These are phyloP conservation scores for Chiloscyllium punctatum DNA, from an alignment of 2,797 vertebrate species.

Conservation along the genomic window DNA sequence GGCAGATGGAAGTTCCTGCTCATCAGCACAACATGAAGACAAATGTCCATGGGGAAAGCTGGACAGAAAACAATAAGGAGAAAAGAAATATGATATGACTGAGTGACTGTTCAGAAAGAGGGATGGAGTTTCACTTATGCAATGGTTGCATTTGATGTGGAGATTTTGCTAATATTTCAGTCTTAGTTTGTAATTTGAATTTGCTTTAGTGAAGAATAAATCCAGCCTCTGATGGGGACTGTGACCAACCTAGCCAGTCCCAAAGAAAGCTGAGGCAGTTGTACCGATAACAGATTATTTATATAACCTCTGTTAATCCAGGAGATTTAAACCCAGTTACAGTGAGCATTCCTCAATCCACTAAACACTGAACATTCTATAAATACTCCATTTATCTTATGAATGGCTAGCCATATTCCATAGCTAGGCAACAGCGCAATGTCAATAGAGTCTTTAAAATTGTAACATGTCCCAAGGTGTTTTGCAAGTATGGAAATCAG, in stretches of 20 bases:
- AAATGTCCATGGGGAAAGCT: neutral
- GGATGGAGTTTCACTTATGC: constrained; percentile 10
- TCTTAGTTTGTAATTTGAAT: neutral
- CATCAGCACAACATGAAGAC: neutral
- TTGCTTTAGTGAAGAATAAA: neutral
- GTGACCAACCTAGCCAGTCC: neutral
- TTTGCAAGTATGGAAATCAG: no score
- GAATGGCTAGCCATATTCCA: neutral
- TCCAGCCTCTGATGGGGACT: neutral
- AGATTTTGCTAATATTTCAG: neutral
- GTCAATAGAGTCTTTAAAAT: neutral
- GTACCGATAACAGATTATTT: neutral
- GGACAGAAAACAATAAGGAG: neutral
- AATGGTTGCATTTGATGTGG: no score
- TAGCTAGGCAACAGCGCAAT: neutral
- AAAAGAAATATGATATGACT: neutral
- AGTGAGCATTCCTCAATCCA: neutral
- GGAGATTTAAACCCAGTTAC: constrained; percentile 10
- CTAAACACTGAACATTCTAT: neutral
- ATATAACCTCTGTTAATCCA: neutral
- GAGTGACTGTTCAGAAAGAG: neutral
- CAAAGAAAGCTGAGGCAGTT: neutral
- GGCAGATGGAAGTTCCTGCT: neutral
- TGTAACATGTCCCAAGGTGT: neutral
- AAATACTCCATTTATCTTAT: neutral